phyloP scores from a whole-genome alignment of 2,888 invertebrate species.

The Stomorhina lunata region DNA sequence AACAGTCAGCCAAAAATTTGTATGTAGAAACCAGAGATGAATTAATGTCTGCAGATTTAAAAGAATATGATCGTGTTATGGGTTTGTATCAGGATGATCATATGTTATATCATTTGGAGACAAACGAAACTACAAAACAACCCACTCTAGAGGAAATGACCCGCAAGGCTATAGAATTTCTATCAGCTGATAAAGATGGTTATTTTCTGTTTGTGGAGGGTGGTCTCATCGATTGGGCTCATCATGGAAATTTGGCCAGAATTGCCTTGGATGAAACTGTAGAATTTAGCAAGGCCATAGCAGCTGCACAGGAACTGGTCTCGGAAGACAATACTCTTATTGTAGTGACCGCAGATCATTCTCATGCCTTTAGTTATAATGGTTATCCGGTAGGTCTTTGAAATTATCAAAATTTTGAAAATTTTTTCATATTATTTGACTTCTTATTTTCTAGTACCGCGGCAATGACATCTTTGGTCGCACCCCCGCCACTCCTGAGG shows the following conservation, averaged over 20 bases:
- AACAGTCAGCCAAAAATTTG: conserved; percentile 78
- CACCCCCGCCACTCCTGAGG: conserved; percentile 76
- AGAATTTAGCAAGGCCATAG: conserved; percentile 87
- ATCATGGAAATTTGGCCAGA: conserved; percentile 76
- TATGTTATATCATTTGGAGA: conserved; percentile 86
- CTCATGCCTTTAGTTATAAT: conserved; percentile 87
- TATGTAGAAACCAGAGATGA: conserved; percentile 81
- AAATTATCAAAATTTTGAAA: not conserved
- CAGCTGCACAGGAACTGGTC: conserved; percentile 83
- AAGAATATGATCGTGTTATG: conserved; percentile 82
- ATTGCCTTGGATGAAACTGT: conserved; percentile 80
- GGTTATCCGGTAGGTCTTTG: conserved; percentile 84
- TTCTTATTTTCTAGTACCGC: conserved; percentile 70
- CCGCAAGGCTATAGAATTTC: conserved; percentile 85
- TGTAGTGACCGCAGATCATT: conserved; percentile 90
- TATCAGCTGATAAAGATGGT: conserved; percentile 85
- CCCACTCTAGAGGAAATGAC: conserved; percentile 92
- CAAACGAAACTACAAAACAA: conserved; percentile 78
- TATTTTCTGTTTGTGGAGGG: conserved; percentile 90
- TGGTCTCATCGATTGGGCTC: conserved; percentile 78
- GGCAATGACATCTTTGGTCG: conserved; percentile 73
- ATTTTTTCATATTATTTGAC: not conserved
- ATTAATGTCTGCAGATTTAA: conserved; percentile 79
- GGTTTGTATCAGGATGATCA: conserved; percentile 86
- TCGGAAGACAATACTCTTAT: conserved; percentile 86